Base-by-base conservation (phyloP, 2,797 vertebrate genomes). In the Xenentodon cancila region DNA sequence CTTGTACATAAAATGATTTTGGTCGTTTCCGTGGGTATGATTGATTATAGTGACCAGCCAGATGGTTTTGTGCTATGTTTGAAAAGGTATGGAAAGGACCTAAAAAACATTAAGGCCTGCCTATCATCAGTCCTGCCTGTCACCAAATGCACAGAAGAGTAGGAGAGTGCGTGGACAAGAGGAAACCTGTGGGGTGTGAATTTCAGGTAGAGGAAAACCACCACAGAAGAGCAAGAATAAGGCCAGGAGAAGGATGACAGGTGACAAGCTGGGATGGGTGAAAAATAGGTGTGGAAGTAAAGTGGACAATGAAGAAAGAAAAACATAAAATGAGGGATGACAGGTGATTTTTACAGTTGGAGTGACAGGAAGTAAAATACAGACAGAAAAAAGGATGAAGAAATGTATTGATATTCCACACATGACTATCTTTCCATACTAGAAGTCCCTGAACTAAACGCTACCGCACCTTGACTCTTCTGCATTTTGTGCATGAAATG, bases 91-190 rank as follows among this genome's bases (percentile, higher is more conserved):
- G 57, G 61, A 73, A 64, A 59, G 73, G 71, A 47, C n/a, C 64
- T 69, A 59, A 58, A 66, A 75, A 69, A 76, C 34, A 15, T 53
- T 9, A 17, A 68, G 73, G 55, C 56, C 80, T 86, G 89, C 90
- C 92, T 68, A 86, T 93, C 92, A 90, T 86, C 80, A 68, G 71
- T 81, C 74, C 79, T 53, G 80, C 65, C 85, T 87, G 89, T 91
- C 90, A 91, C 87, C 76, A 84, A 71, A 71, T 77, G 79, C 84
- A 80, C 71, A 13, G n/a, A 71, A 84, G 80, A 83, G 79, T 80
- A 71, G 52, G 64, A 17, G 68, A 78, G 71, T 59, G 64, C 59
- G 80, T 47, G 73, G 85, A 77, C 53, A 72, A 81, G 73, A 49
- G 20, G 66, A 74, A 89, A 90, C 79, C 84, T 80, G 81, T 85